Evolutionary conservation across 2,797 vertebrate genomes (phyloP).

Genomic region (Anguilla megastoma): DNA sequence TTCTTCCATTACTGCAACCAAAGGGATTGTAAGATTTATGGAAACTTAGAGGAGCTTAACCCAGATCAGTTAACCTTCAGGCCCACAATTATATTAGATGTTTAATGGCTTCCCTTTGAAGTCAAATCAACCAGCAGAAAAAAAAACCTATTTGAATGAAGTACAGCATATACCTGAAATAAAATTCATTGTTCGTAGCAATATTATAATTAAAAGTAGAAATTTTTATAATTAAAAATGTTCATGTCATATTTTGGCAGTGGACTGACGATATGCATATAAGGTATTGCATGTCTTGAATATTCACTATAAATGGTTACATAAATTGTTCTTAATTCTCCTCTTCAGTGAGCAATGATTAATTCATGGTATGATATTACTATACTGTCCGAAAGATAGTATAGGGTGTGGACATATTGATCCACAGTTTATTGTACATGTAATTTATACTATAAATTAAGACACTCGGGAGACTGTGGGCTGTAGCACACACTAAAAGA

Average conservation of each 20-base stretch:
- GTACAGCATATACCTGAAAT: not conserved
- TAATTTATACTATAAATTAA: not conserved
- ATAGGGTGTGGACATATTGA: not conserved
- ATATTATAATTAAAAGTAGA: not conserved
- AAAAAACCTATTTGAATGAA: not conserved
- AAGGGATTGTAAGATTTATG: slow-evolving; percentile 26
- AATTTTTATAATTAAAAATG: not conserved
- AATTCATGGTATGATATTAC: not conserved
- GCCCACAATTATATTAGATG: slow-evolving; percentile 13
- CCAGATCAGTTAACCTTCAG: slow-evolving; percentile 25
- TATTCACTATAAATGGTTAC: not conserved
- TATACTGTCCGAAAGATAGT: not conserved
- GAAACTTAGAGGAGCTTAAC: slow-evolving; percentile 24
- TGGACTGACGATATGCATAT: not conserved
- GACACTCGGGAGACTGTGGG: not conserved
- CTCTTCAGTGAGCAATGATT: not conserved
- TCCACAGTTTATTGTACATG: slow-evolving; percentile 10
- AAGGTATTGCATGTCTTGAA: not conserved
- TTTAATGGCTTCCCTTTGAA: slow-evolving; percentile 18
- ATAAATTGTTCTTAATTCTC: not conserved
- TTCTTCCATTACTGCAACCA: slow-evolving; percentile 18
- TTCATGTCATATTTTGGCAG: not conserved
- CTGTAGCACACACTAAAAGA: not conserved
- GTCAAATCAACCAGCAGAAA: slow-evolving; percentile 10
- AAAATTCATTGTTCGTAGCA: not conserved